Conservation (phyloP, 1,140 invertebrate species). For the Ganaspis sp. region DNA sequence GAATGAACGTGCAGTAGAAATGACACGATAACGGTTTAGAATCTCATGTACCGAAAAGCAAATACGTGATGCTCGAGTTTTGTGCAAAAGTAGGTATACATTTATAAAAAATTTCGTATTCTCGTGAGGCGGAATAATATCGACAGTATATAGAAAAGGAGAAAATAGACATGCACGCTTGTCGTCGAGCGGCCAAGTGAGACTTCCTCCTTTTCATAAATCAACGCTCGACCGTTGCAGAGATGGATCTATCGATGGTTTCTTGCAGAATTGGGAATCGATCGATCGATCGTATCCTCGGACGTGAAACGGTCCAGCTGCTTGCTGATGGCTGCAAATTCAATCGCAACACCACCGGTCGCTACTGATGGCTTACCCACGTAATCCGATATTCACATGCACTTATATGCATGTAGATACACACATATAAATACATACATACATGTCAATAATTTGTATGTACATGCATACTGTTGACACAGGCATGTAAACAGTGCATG, state of each 20-base stretch:
- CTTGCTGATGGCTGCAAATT: background rate
- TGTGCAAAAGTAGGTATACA: background rate
- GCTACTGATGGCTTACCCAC: background rate
- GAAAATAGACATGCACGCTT: background rate
- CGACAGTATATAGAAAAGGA: background rate
- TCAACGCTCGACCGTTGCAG: background rate
- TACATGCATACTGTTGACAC: too few relatives aligned
- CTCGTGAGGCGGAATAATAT: background rate
- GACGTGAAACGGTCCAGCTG: background rate
- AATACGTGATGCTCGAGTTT: too few relatives aligned
- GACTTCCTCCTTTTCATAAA: slow-evolving; percentile 14
- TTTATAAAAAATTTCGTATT: background rate
- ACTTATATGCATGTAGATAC: too few relatives aligned
- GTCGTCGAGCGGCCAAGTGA: background rate
- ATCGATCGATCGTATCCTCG: background rate
- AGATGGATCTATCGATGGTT: background rate
- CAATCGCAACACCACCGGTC: background rate
- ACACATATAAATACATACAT: too few relatives aligned
- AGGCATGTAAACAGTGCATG: too few relatives aligned
- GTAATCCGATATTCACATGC: background rate
- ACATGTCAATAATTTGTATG: too few relatives aligned
- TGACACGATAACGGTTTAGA: too few relatives aligned
- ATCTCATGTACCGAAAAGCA: too few relatives aligned
- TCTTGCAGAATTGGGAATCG: background rate
- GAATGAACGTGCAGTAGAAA: too few relatives aligned